phyloP scores from a whole-genome alignment of 2,113 vertebrate genomes.

The Phainopepla nitens region DNA sequence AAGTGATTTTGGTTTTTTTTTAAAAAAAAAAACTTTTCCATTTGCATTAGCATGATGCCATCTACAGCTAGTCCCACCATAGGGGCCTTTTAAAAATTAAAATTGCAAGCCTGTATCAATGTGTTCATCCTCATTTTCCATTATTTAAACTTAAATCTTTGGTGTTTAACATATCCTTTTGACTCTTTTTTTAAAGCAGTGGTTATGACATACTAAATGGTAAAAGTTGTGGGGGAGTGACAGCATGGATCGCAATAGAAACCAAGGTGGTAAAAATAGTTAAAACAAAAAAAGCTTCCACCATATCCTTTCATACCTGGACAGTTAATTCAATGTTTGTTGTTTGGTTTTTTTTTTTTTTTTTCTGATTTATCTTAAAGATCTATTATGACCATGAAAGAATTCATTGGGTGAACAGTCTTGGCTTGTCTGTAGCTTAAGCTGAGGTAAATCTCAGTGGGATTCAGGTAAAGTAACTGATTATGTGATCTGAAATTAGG shows the following conservation, averaged over 20 bases:
- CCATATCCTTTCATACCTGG: neutral
- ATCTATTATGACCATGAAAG: neutral
- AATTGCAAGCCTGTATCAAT: constrained; percentile 59
- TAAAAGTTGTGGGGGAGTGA: neutral
- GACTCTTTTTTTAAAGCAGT: neutral
- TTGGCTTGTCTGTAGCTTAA: neutral
- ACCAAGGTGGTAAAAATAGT: neutral
- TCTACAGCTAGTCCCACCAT: constrained; percentile 65
- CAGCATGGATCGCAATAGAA: neutral
- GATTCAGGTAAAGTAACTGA: neutral
- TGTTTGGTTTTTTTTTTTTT: neutral
- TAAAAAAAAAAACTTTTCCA: constrained; percentile 3
- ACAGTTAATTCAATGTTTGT: neutral
- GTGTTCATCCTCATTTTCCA: constrained; percentile 69
- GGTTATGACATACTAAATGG: neutral
- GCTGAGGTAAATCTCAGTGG: neutral
- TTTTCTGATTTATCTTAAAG: neutral
- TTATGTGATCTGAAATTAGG: neutral
- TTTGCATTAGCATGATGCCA: constrained; percentile 70
- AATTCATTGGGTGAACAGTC: neutral
- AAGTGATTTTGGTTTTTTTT: constrained; percentile 9
- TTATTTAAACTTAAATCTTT: constrained; percentile 48
- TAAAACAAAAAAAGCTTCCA: neutral
- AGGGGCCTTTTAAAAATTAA: constrained; percentile 70
- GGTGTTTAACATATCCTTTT: neutral